Evolutionary conservation across 2,797 vertebrate genomes (phyloP), one percentile per base, ranked within the genome.

Genomic region (Bovichtus variegatus): DNA sequence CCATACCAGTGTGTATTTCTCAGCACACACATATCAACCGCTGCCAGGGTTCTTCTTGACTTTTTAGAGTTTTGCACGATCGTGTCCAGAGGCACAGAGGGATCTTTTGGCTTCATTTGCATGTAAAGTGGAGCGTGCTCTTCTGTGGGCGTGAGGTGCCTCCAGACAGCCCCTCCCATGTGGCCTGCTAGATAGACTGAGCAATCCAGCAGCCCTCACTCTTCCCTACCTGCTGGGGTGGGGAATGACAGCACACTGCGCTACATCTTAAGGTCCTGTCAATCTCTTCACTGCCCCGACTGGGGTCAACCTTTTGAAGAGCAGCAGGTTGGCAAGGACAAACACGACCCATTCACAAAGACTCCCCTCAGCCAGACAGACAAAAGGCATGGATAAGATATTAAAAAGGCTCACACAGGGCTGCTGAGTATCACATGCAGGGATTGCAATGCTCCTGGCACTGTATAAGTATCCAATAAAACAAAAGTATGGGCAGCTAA

Each of bases 41-140:
- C 82, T 68, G 71, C 65, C 65, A 78, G 72, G 72, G 71, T 73
- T 87, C 76, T 59, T 87, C 71, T 75, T 88, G 76, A 91, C 87
- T 93, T 91, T 87, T 86, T 59, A 31, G 71, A 89, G 81, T 90
- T 89, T 69, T 81, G 71, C 79, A 63, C 72, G 72, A 82, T 84
- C 58, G 57, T 90, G 85, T 93, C 93, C 81, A 87, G 81, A 86
- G 90, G 92, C 90, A 80, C 85, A 89, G 82, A 86, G 83, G 86
- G 90, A 89, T 93, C 72, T 89, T 92, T 89, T 86, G 77, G 88
- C 83, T 89, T 93, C 67, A 94, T 96, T 95, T 95, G 91, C 94
- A 95, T 94, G 91, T 93, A 92, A 94, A 94, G 91, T 94, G 89
- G 81, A 82, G 80, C 73, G 65, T 34, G 44, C 82, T 85, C 84